Evolutionary conservation across 1,140 invertebrate species (phyloP).

Genomic region (Ridgeia piscesae): DNA sequence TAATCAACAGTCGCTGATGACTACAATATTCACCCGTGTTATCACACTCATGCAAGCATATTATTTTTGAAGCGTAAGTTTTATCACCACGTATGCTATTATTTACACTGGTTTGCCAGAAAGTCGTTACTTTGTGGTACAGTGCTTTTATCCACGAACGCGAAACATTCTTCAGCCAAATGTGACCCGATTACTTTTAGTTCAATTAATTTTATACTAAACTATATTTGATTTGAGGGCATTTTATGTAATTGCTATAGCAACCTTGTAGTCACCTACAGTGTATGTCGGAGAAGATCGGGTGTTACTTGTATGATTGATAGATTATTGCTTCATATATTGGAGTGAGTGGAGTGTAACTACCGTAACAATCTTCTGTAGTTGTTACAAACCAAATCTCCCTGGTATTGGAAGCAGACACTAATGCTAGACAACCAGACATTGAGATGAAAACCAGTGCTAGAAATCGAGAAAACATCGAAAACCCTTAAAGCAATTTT

Average conservation of each 20-base stretch:
- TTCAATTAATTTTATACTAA: background rate
- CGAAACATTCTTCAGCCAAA: background rate
- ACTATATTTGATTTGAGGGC: background rate
- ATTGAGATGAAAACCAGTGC: no score
- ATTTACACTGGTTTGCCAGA: background rate
- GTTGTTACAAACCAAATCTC: no score
- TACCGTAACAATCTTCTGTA: no score
- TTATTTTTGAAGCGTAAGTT: background rate
- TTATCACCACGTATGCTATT: background rate
- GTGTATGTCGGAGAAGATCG: no score
- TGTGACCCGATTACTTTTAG: background rate
- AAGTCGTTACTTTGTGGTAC: no score
- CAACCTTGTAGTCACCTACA: background rate
- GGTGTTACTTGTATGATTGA: no score
- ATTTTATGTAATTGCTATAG: background rate
- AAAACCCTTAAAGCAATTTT: no score
- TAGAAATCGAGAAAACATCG: no score
- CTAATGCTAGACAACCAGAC: no score
- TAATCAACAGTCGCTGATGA: background rate
- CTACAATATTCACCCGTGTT: background rate
- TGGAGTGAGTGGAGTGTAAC: no score
- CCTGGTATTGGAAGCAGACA: no score
- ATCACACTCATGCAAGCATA: background rate
- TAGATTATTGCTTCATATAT: background rate
- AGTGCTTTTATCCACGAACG: background rate